Evolutionary conservation across 2,888 invertebrate species (phyloP), one percentile per base, ranked within the genome.

Genomic region (Galeopsomyia nigrocyanea): DNA sequence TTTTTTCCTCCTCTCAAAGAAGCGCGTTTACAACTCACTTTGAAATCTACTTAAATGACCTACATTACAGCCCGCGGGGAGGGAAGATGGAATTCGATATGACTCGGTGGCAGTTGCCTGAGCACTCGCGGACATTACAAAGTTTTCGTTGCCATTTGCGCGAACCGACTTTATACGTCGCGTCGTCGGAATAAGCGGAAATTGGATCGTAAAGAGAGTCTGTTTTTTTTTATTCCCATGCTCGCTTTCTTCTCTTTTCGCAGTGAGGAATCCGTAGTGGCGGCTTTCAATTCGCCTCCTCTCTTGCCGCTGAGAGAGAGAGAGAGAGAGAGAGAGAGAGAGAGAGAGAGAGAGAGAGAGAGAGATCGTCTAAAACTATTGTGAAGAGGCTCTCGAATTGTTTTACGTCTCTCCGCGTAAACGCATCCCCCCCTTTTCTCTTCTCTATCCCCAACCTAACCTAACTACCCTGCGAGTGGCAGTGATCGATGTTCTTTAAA

Each of bases 181-280:
- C 63, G 57, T 39, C 39, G 39, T 10, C 7, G 64, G 71, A 71
- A 74, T 74, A 67, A 68, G 65, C 68, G 71, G 74, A 74, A 77
- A 79, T 78, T 79, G 77, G 77, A 80, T 77, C 75, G 76, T 76
- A 73, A 68, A 76, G 74, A 68, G 66, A 70, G 58, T 31, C 58
- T 10, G 58, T 16, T 65, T 58, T 60, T 55, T 57, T 63, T 57
- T 39, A 39, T 21, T 57, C 31, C 19, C 50, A 47, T 63, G 62
- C 67, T 57, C 63, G 1, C 31, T 57, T 16, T 16, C 64, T 53
- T 39, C 3, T 26, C 56, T 62, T 26, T 39, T 17, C 55, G 55
- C 49, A 21, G 31, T 60, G 58, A 22, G 57, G 62, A 68, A 72
- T 68, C 68, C 53, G 53, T 63, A 61, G 55, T 65, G 71, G 47